Percentiles rank a stretch among this genome's conserved stretches.
These are phyloP conservation scores for Odontocolon sp. DNA, from an alignment of 2,888 invertebrate genomes.

Conservation along the genomic window DNA sequence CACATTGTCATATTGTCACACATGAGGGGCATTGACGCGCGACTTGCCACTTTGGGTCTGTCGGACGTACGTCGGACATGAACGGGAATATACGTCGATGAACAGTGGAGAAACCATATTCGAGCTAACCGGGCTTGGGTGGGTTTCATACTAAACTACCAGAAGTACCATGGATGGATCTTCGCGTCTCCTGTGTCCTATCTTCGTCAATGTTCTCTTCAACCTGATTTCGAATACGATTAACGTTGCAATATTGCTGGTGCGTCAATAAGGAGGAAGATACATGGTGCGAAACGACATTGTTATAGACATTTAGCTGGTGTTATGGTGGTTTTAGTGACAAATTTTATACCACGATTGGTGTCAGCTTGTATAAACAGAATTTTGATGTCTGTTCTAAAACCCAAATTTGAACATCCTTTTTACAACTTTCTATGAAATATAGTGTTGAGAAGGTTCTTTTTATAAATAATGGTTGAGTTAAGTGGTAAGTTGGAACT, in stretches of 20 bases:
- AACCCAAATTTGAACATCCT: no score
- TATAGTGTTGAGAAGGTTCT: no score
- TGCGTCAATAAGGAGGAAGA: background rate
- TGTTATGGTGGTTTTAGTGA: no score
- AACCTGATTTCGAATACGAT: slow-evolving; percentile 1
- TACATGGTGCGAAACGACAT: no score
- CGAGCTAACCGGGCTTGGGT: background rate
- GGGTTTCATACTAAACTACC: background rate
- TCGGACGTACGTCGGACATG: slow-evolving; percentile 12
- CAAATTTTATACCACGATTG: no score
- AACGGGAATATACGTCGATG: background rate
- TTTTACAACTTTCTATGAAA: no score
- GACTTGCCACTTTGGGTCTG: slow-evolving; percentile 6
- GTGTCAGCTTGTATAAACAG: no score
- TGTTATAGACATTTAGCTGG: no score
- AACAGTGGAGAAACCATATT: slow-evolving; percentile 4
- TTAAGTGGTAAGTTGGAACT: no score
- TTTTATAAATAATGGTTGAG: no score
- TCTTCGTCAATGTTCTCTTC: background rate
- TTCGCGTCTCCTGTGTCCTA: background rate
- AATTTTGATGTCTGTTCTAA: no score
- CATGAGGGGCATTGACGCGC: slow-evolving; percentile 68
- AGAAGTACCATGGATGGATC: background rate
- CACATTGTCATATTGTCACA: slow-evolving; percentile 67
- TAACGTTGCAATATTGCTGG: background rate